Evolutionary conservation across 2,888 invertebrate species (phyloP).

Genomic region (Syrphus vitripennis): DNA sequence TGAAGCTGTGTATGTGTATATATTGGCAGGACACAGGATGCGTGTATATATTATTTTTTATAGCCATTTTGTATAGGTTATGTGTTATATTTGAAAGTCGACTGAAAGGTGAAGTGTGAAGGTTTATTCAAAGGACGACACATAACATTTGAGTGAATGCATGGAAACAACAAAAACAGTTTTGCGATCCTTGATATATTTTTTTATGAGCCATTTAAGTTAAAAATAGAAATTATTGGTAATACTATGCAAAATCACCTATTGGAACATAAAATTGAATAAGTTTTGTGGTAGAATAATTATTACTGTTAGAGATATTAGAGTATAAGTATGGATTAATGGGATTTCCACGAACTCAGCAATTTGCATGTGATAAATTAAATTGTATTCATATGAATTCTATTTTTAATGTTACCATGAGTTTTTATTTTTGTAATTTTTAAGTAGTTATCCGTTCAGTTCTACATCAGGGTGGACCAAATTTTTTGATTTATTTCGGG

Average conservation of each 20-base stretch:
- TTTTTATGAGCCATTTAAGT: neutral
- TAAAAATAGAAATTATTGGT: neutral
- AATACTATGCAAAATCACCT: neutral
- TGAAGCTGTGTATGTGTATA: neutral
- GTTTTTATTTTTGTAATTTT: too few species aligned
- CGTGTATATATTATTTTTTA: neutral
- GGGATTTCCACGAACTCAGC: too few species aligned
- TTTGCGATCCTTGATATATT: neutral
- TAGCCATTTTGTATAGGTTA: neutral
- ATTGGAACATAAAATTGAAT: too few species aligned
- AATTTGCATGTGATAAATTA: too few species aligned
- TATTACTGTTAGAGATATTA: too few species aligned
- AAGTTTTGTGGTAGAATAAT: too few species aligned
- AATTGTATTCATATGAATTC: too few species aligned
- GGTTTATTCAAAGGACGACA: neutral
- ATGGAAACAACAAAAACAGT: neutral
- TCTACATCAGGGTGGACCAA: too few species aligned
- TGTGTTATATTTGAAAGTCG: neutral
- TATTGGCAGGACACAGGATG: neutral
- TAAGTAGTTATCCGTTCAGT: too few species aligned
- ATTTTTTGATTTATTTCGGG: too few species aligned
- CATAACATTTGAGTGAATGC: neutral
- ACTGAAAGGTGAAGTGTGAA: conserved; percentile 22
- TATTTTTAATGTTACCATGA: too few species aligned
- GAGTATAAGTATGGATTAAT: too few species aligned